Percentiles rank a stretch among this genome's conserved stretches.
Evolutionary conservation across 1,140 invertebrate species (phyloP).

Genomic region (Helicoverpa armigera): DNA sequence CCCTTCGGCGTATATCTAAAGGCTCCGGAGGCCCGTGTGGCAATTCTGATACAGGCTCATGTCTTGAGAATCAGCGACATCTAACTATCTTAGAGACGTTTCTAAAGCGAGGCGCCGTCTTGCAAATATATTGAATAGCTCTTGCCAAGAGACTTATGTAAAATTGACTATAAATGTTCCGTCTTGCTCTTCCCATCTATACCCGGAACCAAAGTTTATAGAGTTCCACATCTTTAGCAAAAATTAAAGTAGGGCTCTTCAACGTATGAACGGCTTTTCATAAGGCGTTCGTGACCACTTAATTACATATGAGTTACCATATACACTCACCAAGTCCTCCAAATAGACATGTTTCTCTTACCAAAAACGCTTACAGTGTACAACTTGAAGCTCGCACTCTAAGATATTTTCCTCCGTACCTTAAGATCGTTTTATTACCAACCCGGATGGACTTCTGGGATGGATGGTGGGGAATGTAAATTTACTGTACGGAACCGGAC

Average conservation of each 20-base stretch:
- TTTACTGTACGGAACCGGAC: slow-evolving; percentile 83
- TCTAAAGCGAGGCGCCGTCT: too few relatives aligned
- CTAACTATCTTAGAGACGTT: neutral
- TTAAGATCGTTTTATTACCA: slow-evolving; percentile 85
- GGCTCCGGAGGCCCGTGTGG: slow-evolving; percentile 53
- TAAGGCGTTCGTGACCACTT: too few relatives aligned
- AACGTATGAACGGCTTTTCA: too few relatives aligned
- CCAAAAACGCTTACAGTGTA: slow-evolving; percentile 29
- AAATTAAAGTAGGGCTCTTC: too few relatives aligned
- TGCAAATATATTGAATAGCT: too few relatives aligned
- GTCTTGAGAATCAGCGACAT: slow-evolving; percentile 22
- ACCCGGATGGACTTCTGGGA: slow-evolving; percentile 83
- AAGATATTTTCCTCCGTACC: slow-evolving; percentile 80
- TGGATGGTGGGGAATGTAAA: slow-evolving; percentile 84
- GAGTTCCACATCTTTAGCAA: too few relatives aligned
- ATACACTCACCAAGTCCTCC: too few relatives aligned
- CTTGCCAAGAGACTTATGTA: too few relatives aligned
- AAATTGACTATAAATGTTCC: too few relatives aligned
- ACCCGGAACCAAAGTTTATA: too few relatives aligned
- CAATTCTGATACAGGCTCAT: slow-evolving; percentile 55
- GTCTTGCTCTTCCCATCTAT: too few relatives aligned
- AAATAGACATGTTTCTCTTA: neutral
- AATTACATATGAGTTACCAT: too few relatives aligned
- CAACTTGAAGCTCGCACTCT: slow-evolving; percentile 59
- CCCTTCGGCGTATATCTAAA: slow-evolving; percentile 75